Evolutionary conservation across 2,888 invertebrate species (phyloP).

Genomic region (Hipparchia semele): DNA sequence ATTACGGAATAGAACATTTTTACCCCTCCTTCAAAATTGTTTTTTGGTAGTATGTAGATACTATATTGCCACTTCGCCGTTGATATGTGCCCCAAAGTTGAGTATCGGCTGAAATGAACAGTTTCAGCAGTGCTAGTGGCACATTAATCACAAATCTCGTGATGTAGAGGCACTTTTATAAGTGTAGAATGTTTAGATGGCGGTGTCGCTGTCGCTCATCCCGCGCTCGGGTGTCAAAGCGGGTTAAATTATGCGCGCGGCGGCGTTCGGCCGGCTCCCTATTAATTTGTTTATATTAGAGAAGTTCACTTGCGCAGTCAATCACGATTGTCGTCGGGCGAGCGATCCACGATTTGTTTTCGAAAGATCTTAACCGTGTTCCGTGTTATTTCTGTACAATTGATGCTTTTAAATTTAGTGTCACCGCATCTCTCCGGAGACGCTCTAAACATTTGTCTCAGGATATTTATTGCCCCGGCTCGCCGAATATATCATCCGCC

Average conservation of each 20-base stretch:
- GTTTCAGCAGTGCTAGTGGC: background rate
- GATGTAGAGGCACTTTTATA: conserved; percentile 5
- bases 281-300: conserved; percentile 83
- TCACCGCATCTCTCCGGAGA: conserved; percentile 80
- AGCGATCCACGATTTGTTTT: conserved; percentile 82
- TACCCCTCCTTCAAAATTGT: no score
- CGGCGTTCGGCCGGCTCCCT: conserved; percentile 59
- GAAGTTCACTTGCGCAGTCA: conserved; percentile 81
- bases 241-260: conserved; percentile 59
- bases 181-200: conserved; percentile 5
- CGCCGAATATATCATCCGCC: conserved; percentile 79
- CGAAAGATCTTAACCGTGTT: conserved; percentile 82
- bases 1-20: no score
- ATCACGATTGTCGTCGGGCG: conserved; percentile 80
- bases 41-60: no score
- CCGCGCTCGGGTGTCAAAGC: conserved; percentile 24
- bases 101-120: no score
- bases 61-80: no score
- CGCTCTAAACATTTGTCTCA: conserved; percentile 80
- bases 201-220: conserved; percentile 2
- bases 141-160: background rate
- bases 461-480: conserved; percentile 79
- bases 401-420: conserved; percentile 83
- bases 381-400: conserved; percentile 81
- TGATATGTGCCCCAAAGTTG: no score